Conservation (phyloP, 2,888 invertebrate species). For the Nemotelus nigrinus region DNA sequence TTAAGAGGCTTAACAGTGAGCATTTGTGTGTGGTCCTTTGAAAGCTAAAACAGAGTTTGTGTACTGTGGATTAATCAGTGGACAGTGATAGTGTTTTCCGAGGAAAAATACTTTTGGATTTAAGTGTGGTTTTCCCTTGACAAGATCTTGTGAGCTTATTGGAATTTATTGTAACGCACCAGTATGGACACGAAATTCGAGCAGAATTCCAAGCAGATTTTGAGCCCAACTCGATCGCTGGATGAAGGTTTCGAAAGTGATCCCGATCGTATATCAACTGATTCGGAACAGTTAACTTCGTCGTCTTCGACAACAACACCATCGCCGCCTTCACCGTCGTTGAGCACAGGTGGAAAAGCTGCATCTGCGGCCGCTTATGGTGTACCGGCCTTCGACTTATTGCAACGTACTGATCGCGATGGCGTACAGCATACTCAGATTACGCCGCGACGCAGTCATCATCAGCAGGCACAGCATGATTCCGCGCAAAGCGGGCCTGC, state of each 20-base stretch:
- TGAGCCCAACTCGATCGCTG: constrained; percentile 65
- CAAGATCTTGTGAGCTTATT: neutral
- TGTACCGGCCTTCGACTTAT: constrained; percentile 53
- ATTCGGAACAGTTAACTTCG: constrained; percentile 61
- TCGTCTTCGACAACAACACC: constrained; percentile 44
- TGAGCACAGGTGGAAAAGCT: neutral
- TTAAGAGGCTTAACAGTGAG: no score
- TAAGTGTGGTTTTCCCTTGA: no score
- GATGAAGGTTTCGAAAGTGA: constrained; percentile 66
- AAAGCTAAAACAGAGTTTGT: no score
- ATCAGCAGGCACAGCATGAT: constrained; percentile 42
- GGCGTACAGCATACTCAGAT: constrained; percentile 59
- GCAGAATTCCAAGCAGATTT: constrained; percentile 63
- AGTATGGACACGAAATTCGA: constrained; percentile 60
- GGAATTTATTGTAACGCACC: neutral
- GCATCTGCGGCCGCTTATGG: constrained; percentile 44
- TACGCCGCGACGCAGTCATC: constrained; percentile 57
- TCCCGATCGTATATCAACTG: constrained; percentile 66
- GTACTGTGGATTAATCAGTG: neutral
- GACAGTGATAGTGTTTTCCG: neutral
- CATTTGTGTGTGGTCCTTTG: no score
- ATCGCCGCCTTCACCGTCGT: constrained; percentile 41
- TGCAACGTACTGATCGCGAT: constrained; percentile 56
- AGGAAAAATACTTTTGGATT: no score
- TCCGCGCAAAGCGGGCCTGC: constrained; percentile 46